phyloP scores from a whole-genome alignment of 2,797 vertebrate species.

The Protonibea diacanthus region DNA sequence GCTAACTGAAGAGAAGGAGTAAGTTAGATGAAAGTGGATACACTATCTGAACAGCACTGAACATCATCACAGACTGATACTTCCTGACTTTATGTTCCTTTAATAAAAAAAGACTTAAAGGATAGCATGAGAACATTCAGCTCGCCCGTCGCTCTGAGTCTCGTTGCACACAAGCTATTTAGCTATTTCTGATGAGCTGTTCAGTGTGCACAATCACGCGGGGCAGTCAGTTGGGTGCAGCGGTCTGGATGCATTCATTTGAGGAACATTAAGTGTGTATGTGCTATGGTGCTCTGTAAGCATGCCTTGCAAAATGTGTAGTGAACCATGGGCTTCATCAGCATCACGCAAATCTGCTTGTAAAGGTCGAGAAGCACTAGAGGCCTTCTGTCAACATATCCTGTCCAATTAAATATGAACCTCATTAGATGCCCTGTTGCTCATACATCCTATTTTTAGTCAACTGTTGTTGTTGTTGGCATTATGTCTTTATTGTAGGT shows the following conservation, averaged over 20 bases:
- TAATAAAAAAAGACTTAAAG: constrained; percentile 16
- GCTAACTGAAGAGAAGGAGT: background rate
- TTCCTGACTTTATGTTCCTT: constrained; percentile 19
- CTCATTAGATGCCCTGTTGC: constrained; percentile 58
- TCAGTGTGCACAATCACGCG: constrained; percentile 54
- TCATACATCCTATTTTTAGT: constrained; percentile 57
- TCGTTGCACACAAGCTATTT: constrained; percentile 31
- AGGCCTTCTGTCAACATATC: constrained; percentile 73
- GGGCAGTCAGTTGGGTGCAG: constrained; percentile 39
- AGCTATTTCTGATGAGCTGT: constrained; percentile 56
- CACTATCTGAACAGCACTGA: background rate
- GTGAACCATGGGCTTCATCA: constrained; percentile 66
- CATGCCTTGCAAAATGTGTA: constrained; percentile 66
- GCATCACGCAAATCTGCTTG: constrained; percentile 69
- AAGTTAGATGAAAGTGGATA: background rate
- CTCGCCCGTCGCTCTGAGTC: constrained; percentile 18
- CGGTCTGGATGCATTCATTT: constrained; percentile 63
- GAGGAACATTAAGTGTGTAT: constrained; percentile 43
- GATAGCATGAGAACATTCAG: constrained; percentile 23
- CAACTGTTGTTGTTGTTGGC: constrained; percentile 35
- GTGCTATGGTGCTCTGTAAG: constrained; percentile 45
- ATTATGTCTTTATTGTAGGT: constrained; percentile 3
- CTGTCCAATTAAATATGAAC: constrained; percentile 62
- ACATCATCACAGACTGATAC: background rate
- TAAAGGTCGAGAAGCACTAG: constrained; percentile 76